phyloP scores from a whole-genome alignment of 2,113 vertebrate species.

The Hemiscyllium ocellatum region DNA sequence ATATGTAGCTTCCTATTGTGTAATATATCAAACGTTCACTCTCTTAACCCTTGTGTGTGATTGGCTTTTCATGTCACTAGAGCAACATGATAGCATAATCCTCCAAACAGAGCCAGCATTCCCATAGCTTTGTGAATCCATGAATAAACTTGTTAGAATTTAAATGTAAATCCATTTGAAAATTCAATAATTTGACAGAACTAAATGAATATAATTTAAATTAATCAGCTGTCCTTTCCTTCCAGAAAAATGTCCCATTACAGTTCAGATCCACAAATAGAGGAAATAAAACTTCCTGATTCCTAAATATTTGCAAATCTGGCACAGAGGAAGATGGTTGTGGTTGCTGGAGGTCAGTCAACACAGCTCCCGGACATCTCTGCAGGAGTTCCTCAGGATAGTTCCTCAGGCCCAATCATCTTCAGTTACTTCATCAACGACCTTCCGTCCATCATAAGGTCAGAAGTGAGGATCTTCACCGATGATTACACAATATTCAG shows the following conservation, averaged over 20 bases:
- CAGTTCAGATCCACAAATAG: not conserved
- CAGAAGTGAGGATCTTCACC: too few relatives aligned
- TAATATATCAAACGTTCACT: not conserved
- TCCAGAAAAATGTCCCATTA: not conserved
- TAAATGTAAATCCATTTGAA: constrained; percentile 13
- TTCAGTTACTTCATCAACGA: too few relatives aligned
- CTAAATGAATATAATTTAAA: not conserved
- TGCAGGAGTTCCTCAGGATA: too few relatives aligned
- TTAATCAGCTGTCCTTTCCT: not conserved
- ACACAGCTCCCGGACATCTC: too few relatives aligned
- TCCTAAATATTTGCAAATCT: not conserved
- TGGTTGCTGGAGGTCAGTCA: not conserved
- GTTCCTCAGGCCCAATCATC: too few relatives aligned
- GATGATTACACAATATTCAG: too few relatives aligned
- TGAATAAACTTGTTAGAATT: not conserved
- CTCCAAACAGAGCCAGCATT: not conserved
- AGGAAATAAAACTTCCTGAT: not conserved
- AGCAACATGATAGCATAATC: not conserved
- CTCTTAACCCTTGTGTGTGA: not conserved
- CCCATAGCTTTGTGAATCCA: not conserved
- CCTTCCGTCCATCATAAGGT: too few relatives aligned
- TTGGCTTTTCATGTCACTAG: not conserved
- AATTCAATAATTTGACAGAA: not conserved
- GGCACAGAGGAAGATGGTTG: not conserved
- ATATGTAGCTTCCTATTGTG: not conserved